phyloP scores from a whole-genome alignment of 2,113 vertebrate species.

The Seriola dumerili region DNA sequence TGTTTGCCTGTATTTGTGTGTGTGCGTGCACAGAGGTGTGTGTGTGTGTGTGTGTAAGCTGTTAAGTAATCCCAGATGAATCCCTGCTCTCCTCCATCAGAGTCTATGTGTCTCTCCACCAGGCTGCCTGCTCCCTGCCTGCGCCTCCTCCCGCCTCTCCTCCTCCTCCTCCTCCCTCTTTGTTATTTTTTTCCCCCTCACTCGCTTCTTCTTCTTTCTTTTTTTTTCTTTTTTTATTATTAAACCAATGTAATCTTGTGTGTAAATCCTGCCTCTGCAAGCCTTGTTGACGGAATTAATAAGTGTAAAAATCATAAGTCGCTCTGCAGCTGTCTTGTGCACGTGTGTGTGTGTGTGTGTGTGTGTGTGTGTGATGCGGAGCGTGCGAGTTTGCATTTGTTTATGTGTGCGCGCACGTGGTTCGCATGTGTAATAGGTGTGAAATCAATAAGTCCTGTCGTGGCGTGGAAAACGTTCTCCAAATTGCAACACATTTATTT shows the following conservation, averaged over 20 bases:
- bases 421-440: constrained; percentile 78
- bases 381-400: constrained; percentile 66
- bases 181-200: constrained; percentile 57
- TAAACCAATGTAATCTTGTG: constrained; percentile 81
- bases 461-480: constrained; percentile 61
- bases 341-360: constrained; percentile 34
- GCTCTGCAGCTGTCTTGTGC: constrained; percentile 68
- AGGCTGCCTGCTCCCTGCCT: constrained; percentile 68
- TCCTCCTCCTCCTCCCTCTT: constrained; percentile 54
- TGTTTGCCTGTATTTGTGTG: constrained; percentile 30
- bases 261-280: constrained; percentile 81
- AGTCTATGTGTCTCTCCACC: constrained; percentile 74
- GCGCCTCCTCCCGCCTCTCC: constrained; percentile 46
- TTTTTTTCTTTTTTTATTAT: constrained; percentile 57
- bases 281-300: constrained; percentile 81
- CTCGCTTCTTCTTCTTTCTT: constrained; percentile 41
- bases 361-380: constrained; percentile 37
- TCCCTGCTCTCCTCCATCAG: constrained; percentile 78
- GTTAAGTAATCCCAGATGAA: constrained; percentile 84
- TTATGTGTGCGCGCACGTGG: constrained; percentile 70
- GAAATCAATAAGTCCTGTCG: constrained; percentile 81
- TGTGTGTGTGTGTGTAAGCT: constrained; percentile 72
- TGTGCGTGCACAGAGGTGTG: constrained; percentile 23
- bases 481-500: constrained; percentile 78
- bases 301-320: constrained; percentile 81